Percentiles rank a stretch among this genome's conserved stretches.
Evolutionary conservation across 1,140 invertebrate species (phyloP).

Genomic region (Zophobas morio): DNA sequence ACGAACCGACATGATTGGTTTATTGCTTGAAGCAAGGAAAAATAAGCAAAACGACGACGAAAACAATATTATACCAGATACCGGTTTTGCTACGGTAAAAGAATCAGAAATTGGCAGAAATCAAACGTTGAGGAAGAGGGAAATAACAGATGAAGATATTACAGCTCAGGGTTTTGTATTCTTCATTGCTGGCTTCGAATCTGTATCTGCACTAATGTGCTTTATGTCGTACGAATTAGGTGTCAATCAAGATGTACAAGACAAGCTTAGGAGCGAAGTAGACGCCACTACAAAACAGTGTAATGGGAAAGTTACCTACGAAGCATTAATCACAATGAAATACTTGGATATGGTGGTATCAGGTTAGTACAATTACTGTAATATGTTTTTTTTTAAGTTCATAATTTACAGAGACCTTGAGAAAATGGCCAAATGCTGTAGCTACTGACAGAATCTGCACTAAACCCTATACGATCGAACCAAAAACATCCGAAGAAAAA

Average conservation of each 20-base stretch:
- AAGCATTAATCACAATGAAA: neutral
- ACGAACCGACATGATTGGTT: neutral
- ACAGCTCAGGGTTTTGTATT: conserved; percentile 64
- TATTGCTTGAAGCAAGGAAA: neutral
- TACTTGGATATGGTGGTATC: conserved; percentile 18
- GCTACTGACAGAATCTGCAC: too few species aligned
- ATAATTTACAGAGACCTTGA: conserved; percentile 67
- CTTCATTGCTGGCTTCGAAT: conserved; percentile 56
- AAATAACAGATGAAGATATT: conserved; percentile 53
- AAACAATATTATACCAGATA: neutral
- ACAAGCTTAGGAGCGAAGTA: conserved; percentile 40
- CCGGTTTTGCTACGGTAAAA: too few species aligned
- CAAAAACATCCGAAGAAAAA: conserved; percentile 34
- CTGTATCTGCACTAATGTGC: conserved; percentile 33
- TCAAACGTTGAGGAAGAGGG: too few species aligned
- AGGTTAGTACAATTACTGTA: neutral
- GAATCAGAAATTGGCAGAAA: too few species aligned
- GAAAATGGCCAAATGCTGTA: too few species aligned
- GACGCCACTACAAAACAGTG: neutral
- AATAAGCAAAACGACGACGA: neutral
- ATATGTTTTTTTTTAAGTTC: neutral
- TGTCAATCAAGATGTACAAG: conserved; percentile 69
- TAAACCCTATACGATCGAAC: too few species aligned
- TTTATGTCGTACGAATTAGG: conserved; percentile 67
- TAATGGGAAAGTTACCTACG: neutral